Evolutionary conservation across 2,113 vertebrate genomes (phyloP), one percentile per base, ranked within the genome.

Genomic region (Sinocyclocheilus maitianheensis): DNA sequence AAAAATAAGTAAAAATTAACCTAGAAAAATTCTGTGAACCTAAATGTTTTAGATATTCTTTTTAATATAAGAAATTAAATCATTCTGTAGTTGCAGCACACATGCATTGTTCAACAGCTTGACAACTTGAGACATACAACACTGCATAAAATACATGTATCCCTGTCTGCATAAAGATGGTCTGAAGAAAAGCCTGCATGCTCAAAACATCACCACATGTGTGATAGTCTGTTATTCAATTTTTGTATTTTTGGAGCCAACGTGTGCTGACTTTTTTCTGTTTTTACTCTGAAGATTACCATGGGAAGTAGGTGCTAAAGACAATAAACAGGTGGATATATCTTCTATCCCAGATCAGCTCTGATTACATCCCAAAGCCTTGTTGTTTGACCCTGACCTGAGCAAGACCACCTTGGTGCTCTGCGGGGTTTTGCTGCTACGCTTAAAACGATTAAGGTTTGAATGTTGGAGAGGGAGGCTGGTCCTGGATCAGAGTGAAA

Each of bases 301-400:
- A 85, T 26, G 34, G 14, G 85, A 40, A 55, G 90, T 92, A 92
- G 91, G 87, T 92, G 89, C 89, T 91, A 85, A 89, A 88, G 87
- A 86, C 40, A 58, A 88, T 91, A 85, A 92, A 90, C 89, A 91
- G 92, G 86, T 90, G 92, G 94, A 94, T 94, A 84, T 83, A 87
- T 88, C 90, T 91, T 86, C 88, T 77, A 62, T 78, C 87, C 48
- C 34, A 80, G 91, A 90, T 94, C 86, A 93, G 91, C 89, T 88
- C 89, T 83, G 92, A 94, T 94, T 94, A 94, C 81, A 79, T 84
- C 67, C 77, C 71, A 48, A 91, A 93, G 86, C 89, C 88, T 86
- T 81, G 91, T 88, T 83, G 63, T 83, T 83, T 83, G 81, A 83
- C 67, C 81, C 81, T 51, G 30, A 72, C 48, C 67, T 37, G 26